phyloP scores from a whole-genome alignment of 1,140 invertebrate species.

The Drosophila virilis region DNA sequence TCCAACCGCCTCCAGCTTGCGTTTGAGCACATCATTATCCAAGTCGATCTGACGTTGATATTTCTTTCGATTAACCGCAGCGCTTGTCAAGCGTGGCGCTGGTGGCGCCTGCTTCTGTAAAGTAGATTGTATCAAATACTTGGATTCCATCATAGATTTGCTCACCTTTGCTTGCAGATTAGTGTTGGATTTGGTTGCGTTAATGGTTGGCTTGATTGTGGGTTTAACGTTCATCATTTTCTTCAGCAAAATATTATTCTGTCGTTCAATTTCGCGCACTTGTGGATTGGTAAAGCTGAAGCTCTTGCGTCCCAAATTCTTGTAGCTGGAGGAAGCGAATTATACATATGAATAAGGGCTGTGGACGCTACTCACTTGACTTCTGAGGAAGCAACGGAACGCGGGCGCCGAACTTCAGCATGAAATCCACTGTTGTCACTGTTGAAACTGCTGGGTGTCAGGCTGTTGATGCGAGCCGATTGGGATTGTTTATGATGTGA shows the following conservation, averaged over 20 bases:
- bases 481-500: conserved; percentile 20
- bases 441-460: conserved; percentile 66
- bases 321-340: conserved; percentile 40
- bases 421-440: conserved; percentile 56
- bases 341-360: background rate
- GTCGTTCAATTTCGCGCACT: conserved; percentile 79
- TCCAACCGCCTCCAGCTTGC: conserved; percentile 77
- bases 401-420: conserved; percentile 48
- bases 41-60: conserved; percentile 78
- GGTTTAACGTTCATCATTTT: conserved; percentile 78
- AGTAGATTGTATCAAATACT: too few relatives aligned
- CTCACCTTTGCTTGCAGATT: conserved; percentile 40
- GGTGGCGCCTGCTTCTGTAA: conserved; percentile 32
- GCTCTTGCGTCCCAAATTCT: conserved; percentile 72
- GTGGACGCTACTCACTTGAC: conserved; percentile 57
- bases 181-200: conserved; percentile 34
- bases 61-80: conserved; percentile 78
- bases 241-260: conserved; percentile 75
- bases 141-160: too few relatives aligned
- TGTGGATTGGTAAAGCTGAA: conserved; percentile 79
- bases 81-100: conserved; percentile 59
- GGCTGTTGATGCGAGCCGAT: conserved; percentile 42
- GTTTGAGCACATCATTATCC: conserved; percentile 78
- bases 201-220: conserved; percentile 57
- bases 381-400: conserved; percentile 61